Conservation (phyloP, 2,113 vertebrate genomes). For the Sorex fumeus region DNA sequence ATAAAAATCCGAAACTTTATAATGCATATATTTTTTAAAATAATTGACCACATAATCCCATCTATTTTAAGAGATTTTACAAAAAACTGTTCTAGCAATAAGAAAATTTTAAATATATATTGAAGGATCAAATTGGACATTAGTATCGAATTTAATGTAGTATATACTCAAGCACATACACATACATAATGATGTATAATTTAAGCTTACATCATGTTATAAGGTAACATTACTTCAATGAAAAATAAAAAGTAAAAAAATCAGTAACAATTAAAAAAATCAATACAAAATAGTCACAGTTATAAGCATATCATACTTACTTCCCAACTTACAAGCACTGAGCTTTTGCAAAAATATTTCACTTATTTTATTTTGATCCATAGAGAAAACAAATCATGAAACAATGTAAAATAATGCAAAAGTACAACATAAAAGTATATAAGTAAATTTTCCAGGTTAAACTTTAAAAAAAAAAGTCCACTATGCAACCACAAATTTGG, state of each 20-base stretch:
- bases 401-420: neutral
- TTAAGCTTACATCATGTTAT: no score
- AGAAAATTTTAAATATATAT: neutral
- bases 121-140: no score
- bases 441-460: neutral
- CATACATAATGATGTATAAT: no score
- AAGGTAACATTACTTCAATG: no score
- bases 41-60: conserved; percentile 50
- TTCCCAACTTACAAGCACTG: neutral
- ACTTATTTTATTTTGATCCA: neutral
- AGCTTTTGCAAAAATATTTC: neutral
- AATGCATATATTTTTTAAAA: conserved; percentile 67
- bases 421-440: neutral
- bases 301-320: neutral
- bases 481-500: no score
- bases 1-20: conserved; percentile 35
- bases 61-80: conserved; percentile 10
- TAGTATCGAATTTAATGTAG: no score
- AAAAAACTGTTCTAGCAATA: neutral
- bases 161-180: no score
- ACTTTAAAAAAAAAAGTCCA: neutral
- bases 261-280: no score
- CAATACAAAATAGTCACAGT: neutral
- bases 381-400: neutral
- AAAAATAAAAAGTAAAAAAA: no score